Evolutionary conservation across 2,113 vertebrate genomes (phyloP).

Genomic region (Oxyruncus cristatus): DNA sequence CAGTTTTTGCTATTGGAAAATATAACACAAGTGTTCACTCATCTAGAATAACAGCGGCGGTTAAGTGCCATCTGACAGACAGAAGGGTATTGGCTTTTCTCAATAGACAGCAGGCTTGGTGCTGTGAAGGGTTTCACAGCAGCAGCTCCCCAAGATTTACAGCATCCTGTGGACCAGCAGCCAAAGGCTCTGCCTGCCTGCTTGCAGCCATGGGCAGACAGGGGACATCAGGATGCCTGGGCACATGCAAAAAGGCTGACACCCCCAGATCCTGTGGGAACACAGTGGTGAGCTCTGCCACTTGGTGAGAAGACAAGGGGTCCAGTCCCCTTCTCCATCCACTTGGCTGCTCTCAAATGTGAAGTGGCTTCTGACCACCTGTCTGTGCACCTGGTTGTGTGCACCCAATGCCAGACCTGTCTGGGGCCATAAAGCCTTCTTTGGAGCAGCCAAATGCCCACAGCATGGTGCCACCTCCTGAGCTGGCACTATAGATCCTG

Average conservation of each 20-base stretch:
- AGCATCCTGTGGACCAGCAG: slow-evolving; percentile 53
- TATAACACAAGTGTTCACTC: slow-evolving; percentile 95
- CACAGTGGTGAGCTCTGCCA: neutral
- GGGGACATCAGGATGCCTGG: neutral
- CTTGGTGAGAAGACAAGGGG: neutral
- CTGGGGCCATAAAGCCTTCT: rapidly evolving
- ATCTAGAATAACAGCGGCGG: slow-evolving; percentile 81
- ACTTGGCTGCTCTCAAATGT: neutral
- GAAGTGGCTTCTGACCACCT: neutral
- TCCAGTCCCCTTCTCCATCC: neutral
- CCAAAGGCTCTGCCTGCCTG: neutral
- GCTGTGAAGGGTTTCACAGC: slow-evolving; percentile 66
- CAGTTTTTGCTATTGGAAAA: slow-evolving; percentile 94
- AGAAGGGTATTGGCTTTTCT: slow-evolving; percentile 89
- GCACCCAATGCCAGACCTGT: rapidly evolving
- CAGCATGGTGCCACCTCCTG: neutral
- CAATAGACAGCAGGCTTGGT: slow-evolving; percentile 77
- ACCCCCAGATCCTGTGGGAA: neutral
- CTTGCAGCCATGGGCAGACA: neutral
- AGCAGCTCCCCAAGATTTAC: slow-evolving; percentile 67
- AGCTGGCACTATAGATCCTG: neutral
- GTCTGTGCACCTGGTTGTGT: neutral
- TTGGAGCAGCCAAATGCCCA: neutral
- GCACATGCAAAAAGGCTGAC: neutral
- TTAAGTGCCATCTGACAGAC: slow-evolving; percentile 94